Evolutionary conservation across 2,113 vertebrate genomes (phyloP).

Genomic region (Lota lota): DNA sequence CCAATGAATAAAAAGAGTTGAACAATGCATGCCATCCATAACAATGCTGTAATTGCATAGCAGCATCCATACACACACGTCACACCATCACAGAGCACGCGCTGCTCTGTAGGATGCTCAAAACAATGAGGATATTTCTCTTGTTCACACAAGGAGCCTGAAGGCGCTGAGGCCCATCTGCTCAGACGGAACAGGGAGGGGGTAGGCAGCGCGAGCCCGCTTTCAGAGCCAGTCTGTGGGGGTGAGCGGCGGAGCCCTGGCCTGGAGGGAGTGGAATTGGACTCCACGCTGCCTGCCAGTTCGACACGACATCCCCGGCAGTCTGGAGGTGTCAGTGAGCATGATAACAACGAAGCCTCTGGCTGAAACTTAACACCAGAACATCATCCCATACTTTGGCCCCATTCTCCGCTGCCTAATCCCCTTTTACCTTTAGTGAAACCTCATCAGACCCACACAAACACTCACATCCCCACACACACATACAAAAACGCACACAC

Average conservation of each 20-base stretch:
- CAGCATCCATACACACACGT: not conserved
- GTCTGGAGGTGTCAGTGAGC: not conserved
- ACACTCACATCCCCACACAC: too few species aligned
- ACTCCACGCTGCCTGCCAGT: not conserved
- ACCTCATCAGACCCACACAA: too few species aligned
- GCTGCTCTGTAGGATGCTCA: not conserved
- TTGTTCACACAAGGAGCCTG: not conserved
- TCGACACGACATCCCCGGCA: too few species aligned
- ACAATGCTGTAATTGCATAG: not conserved
- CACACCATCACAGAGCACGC: not conserved
- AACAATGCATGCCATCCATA: not conserved
- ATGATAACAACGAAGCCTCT: not conserved
- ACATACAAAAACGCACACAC: not conserved
- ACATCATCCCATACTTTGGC: conserved; percentile 10
- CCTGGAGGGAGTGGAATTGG: not conserved
- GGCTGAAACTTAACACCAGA: conserved; percentile 4
- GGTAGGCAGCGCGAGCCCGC: not conserved
- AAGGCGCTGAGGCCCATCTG: not conserved
- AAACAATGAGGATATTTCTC: too few species aligned
- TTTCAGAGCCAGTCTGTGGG: not conserved
- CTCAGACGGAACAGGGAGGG: not conserved
- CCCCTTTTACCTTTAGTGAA: too few species aligned
- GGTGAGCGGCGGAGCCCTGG: not conserved
- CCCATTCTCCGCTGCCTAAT: not conserved
- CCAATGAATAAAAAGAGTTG: not conserved